Evolutionary conservation across 2,113 vertebrate species (phyloP), one percentile per base, ranked within the genome.

Genomic region (Gobio gobio): DNA sequence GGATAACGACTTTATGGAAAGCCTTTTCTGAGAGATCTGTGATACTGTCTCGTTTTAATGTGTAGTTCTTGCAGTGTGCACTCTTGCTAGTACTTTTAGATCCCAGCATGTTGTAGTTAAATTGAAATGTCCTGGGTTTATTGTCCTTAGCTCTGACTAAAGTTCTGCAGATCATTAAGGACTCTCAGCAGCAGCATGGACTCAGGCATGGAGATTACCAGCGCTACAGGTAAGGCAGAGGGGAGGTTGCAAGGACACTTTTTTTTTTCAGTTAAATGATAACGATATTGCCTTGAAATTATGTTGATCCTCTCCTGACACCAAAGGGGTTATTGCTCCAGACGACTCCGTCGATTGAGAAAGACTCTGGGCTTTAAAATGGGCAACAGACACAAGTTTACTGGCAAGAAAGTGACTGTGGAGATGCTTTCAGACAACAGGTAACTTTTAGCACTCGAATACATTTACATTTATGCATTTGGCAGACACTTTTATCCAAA

Each of bases 101-200:
- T 7, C 10, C 22, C 26, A 43, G 5, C 51, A 78, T 78, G 22
- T 43, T 66, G 2, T 3, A 66, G 0, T 49, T 72, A 22, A 49
- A 0, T 47, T n/a, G 63, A 5, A 45, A 63, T 85, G 10, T 49
- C 36, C 5, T 45, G 3, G 20, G 7, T 22, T 47, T 84, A 82
- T 83, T 78, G 54, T 89, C 91, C 95, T 97, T 97, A 95, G 95
- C 94, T 59, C 0, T 13, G 0, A 75, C 13, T 68, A 33, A 89
- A 99, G 98, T 99, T 89, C 94, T 99, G 87, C 98, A 99, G 92
- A 97, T 98, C 24, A 97, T 99, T 88, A 99, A 99, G 90, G 98
- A 99, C 70, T 99, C 98, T 0, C 98, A 99, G 93, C 98, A 98
- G 90, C 97, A 99, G 90, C 98, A 99, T n/a, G 98, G 98, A 3